These are phyloP conservation scores for Ochropacha duplaris DNA, from an alignment of 2,888 invertebrate species.

Conservation along the genomic window DNA sequence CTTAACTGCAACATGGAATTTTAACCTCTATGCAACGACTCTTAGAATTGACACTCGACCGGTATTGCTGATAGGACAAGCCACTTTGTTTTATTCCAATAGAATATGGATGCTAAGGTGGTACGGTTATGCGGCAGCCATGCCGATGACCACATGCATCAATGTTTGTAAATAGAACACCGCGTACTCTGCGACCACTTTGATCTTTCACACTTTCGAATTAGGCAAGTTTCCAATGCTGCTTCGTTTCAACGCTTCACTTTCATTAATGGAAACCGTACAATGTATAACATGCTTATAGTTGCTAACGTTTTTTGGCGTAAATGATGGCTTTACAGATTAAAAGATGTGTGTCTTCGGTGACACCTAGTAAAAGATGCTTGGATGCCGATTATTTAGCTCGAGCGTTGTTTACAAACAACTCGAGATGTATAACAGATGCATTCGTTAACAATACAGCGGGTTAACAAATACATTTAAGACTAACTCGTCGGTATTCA, in stretches of 20 bases:
- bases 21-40: conserved; percentile 41
- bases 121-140: conserved; percentile 77
- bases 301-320: conserved; percentile 24
- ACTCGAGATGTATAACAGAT: conserved; percentile 18
- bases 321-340: conserved; percentile 23
- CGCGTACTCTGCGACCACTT: conserved; percentile 58
- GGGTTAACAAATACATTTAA: conserved; percentile 30
- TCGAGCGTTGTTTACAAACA: conserved; percentile 72
- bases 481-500: conserved; percentile 43
- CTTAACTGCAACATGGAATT: conserved; percentile 33
- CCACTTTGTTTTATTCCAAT: conserved; percentile 61
- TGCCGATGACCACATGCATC: conserved; percentile 83
- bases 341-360: conserved; percentile 44
- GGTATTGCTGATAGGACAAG: conserved; percentile 26
- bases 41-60: conserved; percentile 43
- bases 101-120: conserved; percentile 71
- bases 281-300: conserved; percentile 41
- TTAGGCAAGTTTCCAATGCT: conserved; percentile 50
- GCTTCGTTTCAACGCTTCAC: conserved; percentile 34
- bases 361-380: conserved; percentile 58
- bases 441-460: conserved; percentile 4
- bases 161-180: conserved; percentile 82
- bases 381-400: conserved; percentile 46
- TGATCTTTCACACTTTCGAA: conserved; percentile 49
- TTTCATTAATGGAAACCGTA: conserved; percentile 27